Base-by-base conservation (phyloP, 1,140 invertebrate genomes). In the Chymomyza costata region DNA sequence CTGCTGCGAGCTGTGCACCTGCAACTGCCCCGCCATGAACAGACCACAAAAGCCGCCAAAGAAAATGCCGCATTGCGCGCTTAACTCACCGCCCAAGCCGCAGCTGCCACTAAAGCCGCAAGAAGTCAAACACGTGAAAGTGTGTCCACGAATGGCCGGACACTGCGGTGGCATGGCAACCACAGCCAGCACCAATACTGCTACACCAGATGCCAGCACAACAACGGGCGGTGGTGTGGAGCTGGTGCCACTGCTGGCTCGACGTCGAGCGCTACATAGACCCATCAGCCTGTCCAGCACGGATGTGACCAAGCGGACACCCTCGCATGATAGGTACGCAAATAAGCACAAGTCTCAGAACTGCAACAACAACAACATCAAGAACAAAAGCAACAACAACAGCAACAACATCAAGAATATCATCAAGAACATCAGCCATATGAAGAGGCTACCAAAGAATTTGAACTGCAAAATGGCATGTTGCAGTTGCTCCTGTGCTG, bases 221-320 rank as follows among this genome's bases (percentile, higher is more conserved):
- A 39, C 51, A 8, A 50, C 41, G 0, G 89, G 85, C 15, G 89
- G 88, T 6, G 90, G 90, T 28, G 88, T 91, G 35, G 90, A 91
- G 85, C 85, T 91, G 65, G 90, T 90, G 37, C 89, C 90, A 6
- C 65, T 91, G 25, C 81, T 92, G 52, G 89, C 89, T 6, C 87
- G 87, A 45, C 80, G 88, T 62, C 66, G 85, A 48, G 86, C 80
- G 56, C 58, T 65, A 60, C 55, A 78, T 69, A 65, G 69, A 10
- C 82, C 83, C 55, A 82, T 86, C 40, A 87, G 86, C 25, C 71
- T 90, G 11, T 86, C 87, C 46, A 87, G 86, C 15, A 90, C 89
- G 11, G 90, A 91, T 61, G 88, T 90, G 17, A 91, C 90, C 11
- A 87, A 86, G 49, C 67, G 83, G 61, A 85, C 71, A 17, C 67